Percentiles rank a stretch among this genome's conserved stretches.
Evolutionary conservation across 2,888 invertebrate species (phyloP).

Genomic region (Pinctada fucata): DNA sequence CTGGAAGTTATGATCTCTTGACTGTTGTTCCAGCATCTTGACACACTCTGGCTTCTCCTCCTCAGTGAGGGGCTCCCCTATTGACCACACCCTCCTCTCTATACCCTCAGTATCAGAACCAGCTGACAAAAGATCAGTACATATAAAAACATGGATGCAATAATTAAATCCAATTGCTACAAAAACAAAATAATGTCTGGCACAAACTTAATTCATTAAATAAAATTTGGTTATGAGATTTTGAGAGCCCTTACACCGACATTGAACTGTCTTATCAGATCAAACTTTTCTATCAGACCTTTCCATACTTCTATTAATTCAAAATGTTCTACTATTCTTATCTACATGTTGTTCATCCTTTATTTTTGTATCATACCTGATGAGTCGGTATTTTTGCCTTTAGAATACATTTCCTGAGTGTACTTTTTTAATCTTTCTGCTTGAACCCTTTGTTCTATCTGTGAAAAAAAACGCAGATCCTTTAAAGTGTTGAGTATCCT

Average conservation of each 20-base stretch:
- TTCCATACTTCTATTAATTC: too few relatives aligned
- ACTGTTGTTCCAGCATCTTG: constrained; percentile 54
- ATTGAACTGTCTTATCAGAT: too few relatives aligned
- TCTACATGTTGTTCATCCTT: too few relatives aligned
- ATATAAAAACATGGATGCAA: too few relatives aligned
- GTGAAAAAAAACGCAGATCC: neutral
- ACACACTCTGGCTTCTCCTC: constrained; percentile 59
- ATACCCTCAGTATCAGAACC: constrained; percentile 15
- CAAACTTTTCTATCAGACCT: too few relatives aligned
- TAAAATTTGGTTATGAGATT: too few relatives aligned
- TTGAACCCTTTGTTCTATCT: constrained; percentile 38
- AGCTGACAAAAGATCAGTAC: neutral
- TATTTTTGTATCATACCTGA: neutral
- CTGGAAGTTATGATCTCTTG: constrained; percentile 58
- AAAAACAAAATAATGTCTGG: too few relatives aligned
- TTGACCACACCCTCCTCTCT: constrained; percentile 26
- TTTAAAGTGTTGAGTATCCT: too few relatives aligned
- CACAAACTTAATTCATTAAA: too few relatives aligned
- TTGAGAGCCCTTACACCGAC: too few relatives aligned
- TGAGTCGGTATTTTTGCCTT: neutral
- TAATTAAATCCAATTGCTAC: constrained; percentile 13
- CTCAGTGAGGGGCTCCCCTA: constrained; percentile 34
- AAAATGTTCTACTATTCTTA: too few relatives aligned
- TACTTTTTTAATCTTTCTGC: constrained; percentile 33
- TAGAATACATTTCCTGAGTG: constrained; percentile 5